Evolutionary conservation across 2,888 invertebrate genomes (phyloP).

Genomic region (Polyommatus icarus): DNA sequence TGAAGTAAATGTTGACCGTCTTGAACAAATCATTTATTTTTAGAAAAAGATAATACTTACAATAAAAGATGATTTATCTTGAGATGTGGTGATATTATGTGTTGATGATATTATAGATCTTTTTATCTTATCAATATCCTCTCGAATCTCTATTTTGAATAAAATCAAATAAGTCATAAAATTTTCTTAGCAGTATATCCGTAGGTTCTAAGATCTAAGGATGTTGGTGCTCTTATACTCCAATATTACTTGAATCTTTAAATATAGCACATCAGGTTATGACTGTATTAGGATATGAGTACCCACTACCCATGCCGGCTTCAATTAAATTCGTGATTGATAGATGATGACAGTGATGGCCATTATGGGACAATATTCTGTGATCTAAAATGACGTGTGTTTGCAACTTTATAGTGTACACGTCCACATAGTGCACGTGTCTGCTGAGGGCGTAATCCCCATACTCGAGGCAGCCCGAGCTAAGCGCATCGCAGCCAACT

Average conservation of each 20-base stretch:
- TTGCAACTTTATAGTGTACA: slow-evolving; percentile 68
- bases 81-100: background rate
- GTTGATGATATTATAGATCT: background rate
- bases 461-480: slow-evolving; percentile 76
- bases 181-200: too few relatives aligned
- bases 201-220: too few relatives aligned
- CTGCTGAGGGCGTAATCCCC: slow-evolving; percentile 81
- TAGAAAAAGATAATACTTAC: too few relatives aligned
- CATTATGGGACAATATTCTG: too few relatives aligned
- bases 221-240: too few relatives aligned
- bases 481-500: slow-evolving; percentile 70
- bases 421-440: slow-evolving; percentile 86
- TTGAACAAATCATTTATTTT: too few relatives aligned
- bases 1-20: background rate
- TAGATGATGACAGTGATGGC: too few relatives aligned
- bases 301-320: too few relatives aligned
- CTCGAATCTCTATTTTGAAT: background rate
- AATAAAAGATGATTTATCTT: background rate
- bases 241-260: too few relatives aligned
- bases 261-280: too few relatives aligned
- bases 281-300: too few relatives aligned
- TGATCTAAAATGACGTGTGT: background rate
- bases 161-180: background rate
- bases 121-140: background rate
- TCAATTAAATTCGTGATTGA: too few relatives aligned